Conservation (phyloP, 2,888 invertebrate species). For the Microplitis deprimator region DNA sequence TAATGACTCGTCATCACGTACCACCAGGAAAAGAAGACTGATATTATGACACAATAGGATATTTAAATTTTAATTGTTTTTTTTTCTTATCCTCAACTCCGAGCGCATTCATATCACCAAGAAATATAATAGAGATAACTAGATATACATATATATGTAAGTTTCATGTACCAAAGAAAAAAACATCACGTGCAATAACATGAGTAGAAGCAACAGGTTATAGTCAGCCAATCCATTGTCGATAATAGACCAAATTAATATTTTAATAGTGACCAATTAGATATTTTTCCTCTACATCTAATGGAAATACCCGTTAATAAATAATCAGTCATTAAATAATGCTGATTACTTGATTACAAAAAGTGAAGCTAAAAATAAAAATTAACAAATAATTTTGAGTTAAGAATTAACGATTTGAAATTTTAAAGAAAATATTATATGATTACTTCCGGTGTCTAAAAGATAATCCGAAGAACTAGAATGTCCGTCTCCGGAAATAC, state of each 20-base stretch:
- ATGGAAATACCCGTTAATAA: neutral
- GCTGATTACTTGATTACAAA: neutral
- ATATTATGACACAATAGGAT: neutral
- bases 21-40: neutral
- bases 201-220: neutral
- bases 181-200: neutral
- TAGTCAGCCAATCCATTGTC: neutral
- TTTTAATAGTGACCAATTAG: neutral
- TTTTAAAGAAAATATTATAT: neutral
- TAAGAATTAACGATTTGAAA: too few species aligned
- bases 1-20: neutral
- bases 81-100: neutral
- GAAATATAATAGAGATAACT: neutral
- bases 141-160: too few species aligned
- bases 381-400: too few species aligned
- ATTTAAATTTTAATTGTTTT: neutral
- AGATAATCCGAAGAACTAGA: neutral
- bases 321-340: neutral
- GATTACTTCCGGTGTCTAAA: neutral
- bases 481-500: slow-evolving; percentile 13
- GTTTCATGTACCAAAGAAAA: neutral
- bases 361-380: too few species aligned
- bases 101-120: neutral
- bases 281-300: neutral
- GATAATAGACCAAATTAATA: neutral